A percentile compares a stretch with the other conserved stretches of the same genome.
phyloP scores from a whole-genome alignment of 2,797 vertebrate genomes.

The Dryobates pubescens region DNA sequence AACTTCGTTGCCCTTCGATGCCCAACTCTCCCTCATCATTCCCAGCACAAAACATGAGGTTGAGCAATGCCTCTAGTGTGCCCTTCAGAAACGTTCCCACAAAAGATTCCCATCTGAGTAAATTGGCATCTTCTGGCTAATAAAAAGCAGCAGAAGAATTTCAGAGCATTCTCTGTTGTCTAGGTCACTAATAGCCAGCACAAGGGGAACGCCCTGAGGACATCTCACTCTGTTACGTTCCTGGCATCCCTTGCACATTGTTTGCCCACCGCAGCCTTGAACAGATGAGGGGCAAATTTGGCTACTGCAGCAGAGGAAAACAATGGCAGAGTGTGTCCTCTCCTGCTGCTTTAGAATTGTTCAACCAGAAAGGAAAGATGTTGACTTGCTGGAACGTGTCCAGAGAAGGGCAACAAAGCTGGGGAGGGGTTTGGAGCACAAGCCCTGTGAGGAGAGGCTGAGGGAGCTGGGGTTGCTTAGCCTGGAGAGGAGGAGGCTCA shows the following conservation, averaged over 20 bases:
- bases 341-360: not conserved
- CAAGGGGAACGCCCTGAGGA: not conserved
- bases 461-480: too few relatives aligned
- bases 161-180: not conserved
- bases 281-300: not conserved
- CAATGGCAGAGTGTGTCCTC: not conserved
- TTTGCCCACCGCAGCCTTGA: not conserved
- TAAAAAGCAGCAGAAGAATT: not conserved
- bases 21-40: not conserved
- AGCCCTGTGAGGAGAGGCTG: too few relatives aligned
- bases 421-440: too few relatives aligned
- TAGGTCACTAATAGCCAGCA: not conserved
- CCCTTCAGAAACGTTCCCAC: not conserved
- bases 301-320: not conserved
- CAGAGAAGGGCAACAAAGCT: too few relatives aligned
- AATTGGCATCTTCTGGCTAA: not conserved
- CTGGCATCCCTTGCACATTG: not conserved
- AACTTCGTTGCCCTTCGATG: too few relatives aligned
- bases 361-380: not conserved
- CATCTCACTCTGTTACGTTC: not conserved
- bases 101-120: not conserved
- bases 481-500: too few relatives aligned
- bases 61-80: not conserved
- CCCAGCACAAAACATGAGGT: not conserved
- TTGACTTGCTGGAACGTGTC: too few relatives aligned